Evolutionary conservation across 2,113 vertebrate species (phyloP), one percentile per base, ranked within the genome.

Genomic region (Catharus bicknelli): DNA sequence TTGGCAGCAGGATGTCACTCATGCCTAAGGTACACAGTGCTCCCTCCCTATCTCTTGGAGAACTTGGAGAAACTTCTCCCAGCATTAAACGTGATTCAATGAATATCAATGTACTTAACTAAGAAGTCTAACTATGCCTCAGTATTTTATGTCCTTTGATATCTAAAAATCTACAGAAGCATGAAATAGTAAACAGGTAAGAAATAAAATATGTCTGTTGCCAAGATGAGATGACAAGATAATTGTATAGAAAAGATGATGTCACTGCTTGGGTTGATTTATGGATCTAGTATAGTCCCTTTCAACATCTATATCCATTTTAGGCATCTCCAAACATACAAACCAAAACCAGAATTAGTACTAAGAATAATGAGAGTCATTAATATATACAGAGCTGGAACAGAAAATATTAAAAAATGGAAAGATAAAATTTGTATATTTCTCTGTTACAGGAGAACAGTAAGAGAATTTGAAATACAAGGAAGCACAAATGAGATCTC

Each of bases 1-100:
- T 95, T 79, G 95, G 92, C 94, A 97, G 96, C 77, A 96, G 73
- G 84, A 96, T 91, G 86, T 91, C 93, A 94, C 90, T 93, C 66
- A 29, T 92, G 94, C 63, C 83, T 86, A 90, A 95, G 42, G 3
- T 64, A 86, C 68, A 81, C 62, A 86, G 91, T 34, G 78, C 67
- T 72, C 58, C 62, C 76, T 42, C 34, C 77, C 42, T 67, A 34
- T 55, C 51, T 81, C 90, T 29, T 51, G 50, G 50, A 27, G 50
- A 51, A 10, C 26, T 51, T 51, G 50, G 26, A 51, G 50, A 51
- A 42, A 36, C 76, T 95, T 72, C 62, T 86, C 80, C 51, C 81
- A 79, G 77, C 78, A 92, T 51, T 84, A 93, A 93, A 82, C 50
- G 26, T 25, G 58, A 40, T 45, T 78, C 43, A 74, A 47, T 23